Percentiles rank a stretch among this genome's conserved stretches.
phyloP scores from a whole-genome alignment of 2,797 vertebrate genomes.

The Pterois miles region DNA sequence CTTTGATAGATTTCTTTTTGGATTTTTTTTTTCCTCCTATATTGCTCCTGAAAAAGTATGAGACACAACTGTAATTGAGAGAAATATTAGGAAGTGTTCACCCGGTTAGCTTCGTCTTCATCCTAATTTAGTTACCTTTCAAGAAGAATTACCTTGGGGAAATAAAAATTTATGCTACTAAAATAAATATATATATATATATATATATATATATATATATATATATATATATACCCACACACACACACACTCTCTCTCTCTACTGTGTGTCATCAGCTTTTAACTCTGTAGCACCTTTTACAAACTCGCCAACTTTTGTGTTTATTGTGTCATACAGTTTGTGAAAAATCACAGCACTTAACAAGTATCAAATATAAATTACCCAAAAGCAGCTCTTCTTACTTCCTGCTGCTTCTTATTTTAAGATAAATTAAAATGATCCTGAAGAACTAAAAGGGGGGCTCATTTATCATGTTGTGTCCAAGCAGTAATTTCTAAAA shows the following conservation, averaged over 20 bases:
- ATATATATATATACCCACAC: too few relatives aligned
- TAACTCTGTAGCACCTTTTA: conserved; percentile 4
- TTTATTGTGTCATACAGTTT: not conserved
- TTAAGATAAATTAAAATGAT: not conserved
- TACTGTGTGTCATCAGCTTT: conserved; percentile 51
- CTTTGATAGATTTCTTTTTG: conserved; percentile 5
- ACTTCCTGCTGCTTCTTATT: not conserved
- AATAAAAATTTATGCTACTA: conserved; percentile 54
- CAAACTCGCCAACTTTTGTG: conserved; percentile 6
- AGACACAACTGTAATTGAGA: conserved; percentile 52
- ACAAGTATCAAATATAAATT: not conserved
- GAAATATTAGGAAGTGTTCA: conserved; percentile 54
- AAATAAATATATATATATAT: too few relatives aligned
- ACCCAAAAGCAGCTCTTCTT: not conserved
- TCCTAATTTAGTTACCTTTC: conserved; percentile 68
- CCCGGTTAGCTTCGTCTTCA: conserved; percentile 38
- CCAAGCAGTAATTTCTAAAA: conserved; percentile 9
- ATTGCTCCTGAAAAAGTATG: conserved; percentile 16
- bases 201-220: too few relatives aligned
- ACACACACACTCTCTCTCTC: too few relatives aligned
- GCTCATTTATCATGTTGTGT: conserved; percentile 24
- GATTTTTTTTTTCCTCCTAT: not conserved
- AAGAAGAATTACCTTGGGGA: conserved; percentile 45
- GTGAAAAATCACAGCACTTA: not conserved
- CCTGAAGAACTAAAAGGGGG: not conserved